phyloP scores from a whole-genome alignment of 2,888 invertebrate species.

The Merodon equestris region DNA sequence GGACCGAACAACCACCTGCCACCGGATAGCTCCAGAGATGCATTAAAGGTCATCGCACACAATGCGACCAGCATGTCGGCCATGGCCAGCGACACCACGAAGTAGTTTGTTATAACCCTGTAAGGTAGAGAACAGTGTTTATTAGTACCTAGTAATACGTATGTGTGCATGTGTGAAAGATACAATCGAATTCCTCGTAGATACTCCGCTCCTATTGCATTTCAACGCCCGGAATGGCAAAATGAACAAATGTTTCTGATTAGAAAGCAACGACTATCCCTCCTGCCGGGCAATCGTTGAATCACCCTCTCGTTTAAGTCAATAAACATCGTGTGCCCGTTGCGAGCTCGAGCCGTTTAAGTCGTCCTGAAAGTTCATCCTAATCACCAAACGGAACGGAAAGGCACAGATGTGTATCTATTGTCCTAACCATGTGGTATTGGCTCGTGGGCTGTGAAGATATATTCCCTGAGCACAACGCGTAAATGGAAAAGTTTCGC shows the following conservation, averaged over 20 bases:
- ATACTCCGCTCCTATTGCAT: neutral
- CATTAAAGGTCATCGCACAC: slow-evolving; percentile 96
- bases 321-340: slow-evolving; percentile 1
- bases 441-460: too few species aligned
- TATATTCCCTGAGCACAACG: too few species aligned
- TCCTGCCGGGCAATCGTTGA: too few species aligned
- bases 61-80: slow-evolving; percentile 97
- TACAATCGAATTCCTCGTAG: neutral
- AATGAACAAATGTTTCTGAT: too few species aligned
- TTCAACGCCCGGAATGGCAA: too few species aligned
- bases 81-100: slow-evolving; percentile 95
- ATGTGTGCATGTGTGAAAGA: too few species aligned
- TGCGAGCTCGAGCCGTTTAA: too few species aligned
- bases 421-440: too few species aligned
- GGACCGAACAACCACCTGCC: slow-evolving; percentile 93
- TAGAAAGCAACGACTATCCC: too few species aligned
- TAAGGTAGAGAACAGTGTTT: slow-evolving; percentile 45
- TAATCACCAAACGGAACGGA: slow-evolving; percentile 36
- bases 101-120: slow-evolving; percentile 95
- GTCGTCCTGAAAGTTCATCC: slow-evolving; percentile 40
- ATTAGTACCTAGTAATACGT: too few species aligned
- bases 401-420: slow-evolving; percentile 30
- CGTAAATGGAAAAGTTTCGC: neutral
- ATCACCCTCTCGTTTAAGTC: too few species aligned
- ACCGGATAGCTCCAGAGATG: slow-evolving; percentile 90